Conservation (phyloP, 2,797 vertebrate species). For the Gobionotothen gibberifrons region DNA sequence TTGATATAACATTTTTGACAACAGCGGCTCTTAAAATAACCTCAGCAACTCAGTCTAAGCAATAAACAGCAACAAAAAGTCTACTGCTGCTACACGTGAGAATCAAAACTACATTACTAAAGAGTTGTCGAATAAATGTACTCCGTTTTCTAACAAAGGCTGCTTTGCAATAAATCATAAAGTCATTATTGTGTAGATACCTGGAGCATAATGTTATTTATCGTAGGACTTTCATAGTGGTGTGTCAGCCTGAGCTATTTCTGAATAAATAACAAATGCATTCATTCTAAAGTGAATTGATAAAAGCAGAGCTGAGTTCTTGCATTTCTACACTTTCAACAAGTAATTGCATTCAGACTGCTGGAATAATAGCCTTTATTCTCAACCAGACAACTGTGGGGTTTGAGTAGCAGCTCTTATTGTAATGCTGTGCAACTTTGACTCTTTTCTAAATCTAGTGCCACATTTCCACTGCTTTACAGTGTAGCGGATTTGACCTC, state of each 20-base stretch:
- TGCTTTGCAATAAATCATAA: conserved; percentile 7
- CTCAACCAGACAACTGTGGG: no score
- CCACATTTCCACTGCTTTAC: no score
- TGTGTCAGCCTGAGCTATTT: conserved; percentile 5
- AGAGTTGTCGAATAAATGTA: not conserved
- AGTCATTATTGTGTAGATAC: not conserved
- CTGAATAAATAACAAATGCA: conserved; percentile 11
- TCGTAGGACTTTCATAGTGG: not conserved
- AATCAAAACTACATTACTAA: not conserved
- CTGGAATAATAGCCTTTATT: conserved; percentile 11
- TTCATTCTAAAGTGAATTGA: conserved; percentile 24
- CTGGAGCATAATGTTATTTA: conserved; percentile 2
- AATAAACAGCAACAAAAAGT: no score
- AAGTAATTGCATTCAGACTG: conserved; percentile 24
- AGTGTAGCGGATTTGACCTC: no score
- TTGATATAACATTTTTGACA: not conserved
- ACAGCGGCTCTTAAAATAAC: not conserved
- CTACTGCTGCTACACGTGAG: not conserved
- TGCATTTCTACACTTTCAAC: conserved; percentile 5
- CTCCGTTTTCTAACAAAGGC: not conserved
- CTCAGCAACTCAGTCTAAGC: not conserved
- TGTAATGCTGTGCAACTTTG: conserved; percentile 4
- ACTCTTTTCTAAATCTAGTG: conserved; percentile 3
- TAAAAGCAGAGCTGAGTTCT: conserved; percentile 5
- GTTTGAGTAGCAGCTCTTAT: conserved; percentile 7